Conservation (phyloP, 2,113 vertebrate species). For the Alaudala cheleensis region DNA sequence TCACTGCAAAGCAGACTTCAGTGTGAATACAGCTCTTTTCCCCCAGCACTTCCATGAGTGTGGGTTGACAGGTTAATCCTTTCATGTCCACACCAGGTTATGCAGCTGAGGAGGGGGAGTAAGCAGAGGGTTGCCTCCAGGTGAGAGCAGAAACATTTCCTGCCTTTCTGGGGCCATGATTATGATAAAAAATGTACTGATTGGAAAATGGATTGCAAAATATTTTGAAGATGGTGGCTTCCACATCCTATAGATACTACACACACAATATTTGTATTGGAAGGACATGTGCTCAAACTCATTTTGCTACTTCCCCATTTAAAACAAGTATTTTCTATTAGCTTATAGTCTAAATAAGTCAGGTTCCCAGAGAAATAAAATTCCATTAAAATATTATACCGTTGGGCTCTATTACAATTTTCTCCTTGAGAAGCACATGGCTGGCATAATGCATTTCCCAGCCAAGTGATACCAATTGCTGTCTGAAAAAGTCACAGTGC, state of each 20-base stretch:
- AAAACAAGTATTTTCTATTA: not conserved
- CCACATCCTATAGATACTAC: not conserved
- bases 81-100: not conserved
- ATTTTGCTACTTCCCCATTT: not conserved
- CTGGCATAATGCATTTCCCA: not conserved
- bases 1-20: not conserved
- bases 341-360: not conserved
- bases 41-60: not conserved
- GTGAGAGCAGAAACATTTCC: not conserved
- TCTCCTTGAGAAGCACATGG: not conserved
- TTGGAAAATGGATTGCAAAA: not conserved
- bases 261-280: not conserved
- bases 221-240: not conserved
- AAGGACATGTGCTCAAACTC: not conserved
- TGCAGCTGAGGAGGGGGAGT: not conserved
- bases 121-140: not conserved
- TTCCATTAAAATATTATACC: not conserved
- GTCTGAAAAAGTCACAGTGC: not conserved
- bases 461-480: not conserved
- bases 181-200: not conserved
- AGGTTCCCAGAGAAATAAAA: not conserved
- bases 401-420: not conserved
- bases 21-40: not conserved
- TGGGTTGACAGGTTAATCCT: not conserved
- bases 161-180: not conserved